Percentiles rank a stretch among this genome's conserved stretches.
These are phyloP conservation scores for Drosophila rubida DNA, from an alignment of 2,888 invertebrate genomes.

Conservation along the genomic window DNA sequence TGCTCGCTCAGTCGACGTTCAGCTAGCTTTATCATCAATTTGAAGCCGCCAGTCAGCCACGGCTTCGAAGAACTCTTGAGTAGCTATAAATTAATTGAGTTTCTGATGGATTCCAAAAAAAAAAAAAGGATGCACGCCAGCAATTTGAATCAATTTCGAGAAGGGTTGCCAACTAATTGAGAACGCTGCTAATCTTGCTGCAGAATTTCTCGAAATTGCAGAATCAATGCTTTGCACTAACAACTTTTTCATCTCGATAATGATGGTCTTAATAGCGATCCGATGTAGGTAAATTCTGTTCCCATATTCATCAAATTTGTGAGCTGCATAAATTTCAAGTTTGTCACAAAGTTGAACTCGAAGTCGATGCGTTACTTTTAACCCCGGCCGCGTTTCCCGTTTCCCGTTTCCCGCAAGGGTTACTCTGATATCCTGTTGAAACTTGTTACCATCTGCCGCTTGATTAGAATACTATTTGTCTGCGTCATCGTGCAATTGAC, in stretches of 20 bases:
- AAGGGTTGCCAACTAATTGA: background rate
- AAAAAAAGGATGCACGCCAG: background rate
- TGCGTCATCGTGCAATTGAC: constrained; percentile 2
- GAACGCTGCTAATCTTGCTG: no score
- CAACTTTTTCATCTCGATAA: background rate
- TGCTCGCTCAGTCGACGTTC: background rate
- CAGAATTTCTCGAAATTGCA: no score
- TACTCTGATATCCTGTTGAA: constrained; percentile 2
- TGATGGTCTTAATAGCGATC: no score
- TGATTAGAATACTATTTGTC: constrained; percentile 22
- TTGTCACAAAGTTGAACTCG: background rate
- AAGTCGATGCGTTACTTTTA: background rate
- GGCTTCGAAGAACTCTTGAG: background rate
- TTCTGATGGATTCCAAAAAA: background rate
- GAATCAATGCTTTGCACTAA: no score
- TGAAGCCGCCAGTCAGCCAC: background rate
- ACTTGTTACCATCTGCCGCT: constrained; percentile 4
- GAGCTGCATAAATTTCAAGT: background rate
- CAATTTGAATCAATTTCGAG: background rate
- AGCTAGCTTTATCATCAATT: background rate
- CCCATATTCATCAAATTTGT: background rate
- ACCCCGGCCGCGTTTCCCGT: background rate
- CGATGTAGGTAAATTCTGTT: background rate
- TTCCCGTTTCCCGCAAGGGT: background rate
- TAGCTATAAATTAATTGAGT: background rate